phyloP scores from a whole-genome alignment of 1,140 invertebrate species.

The Aphis craccivora region DNA sequence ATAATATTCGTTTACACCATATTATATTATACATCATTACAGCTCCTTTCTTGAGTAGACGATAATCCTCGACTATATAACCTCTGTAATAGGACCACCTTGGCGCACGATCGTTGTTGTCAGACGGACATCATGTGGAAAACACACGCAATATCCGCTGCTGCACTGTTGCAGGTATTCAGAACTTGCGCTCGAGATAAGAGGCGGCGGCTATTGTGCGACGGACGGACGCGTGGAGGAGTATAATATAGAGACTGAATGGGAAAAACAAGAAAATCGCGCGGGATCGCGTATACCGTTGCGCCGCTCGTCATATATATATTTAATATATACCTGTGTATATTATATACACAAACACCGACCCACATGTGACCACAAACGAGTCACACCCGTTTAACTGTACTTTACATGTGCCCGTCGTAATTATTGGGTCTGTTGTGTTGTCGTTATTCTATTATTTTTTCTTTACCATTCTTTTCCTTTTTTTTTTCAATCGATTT shows the following conservation, averaged over 20 bases:
- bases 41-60: background rate
- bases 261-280: conserved; percentile 56
- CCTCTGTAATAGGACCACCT: background rate
- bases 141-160: background rate
- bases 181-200: conserved; percentile 14
- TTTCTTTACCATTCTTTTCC: background rate
- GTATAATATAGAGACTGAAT: conserved; percentile 37
- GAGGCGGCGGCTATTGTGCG: background rate
- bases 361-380: conserved; percentile 56
- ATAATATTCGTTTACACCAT: background rate
- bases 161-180: background rate
- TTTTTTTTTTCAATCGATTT: conserved; percentile 30
- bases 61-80: background rate
- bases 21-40: background rate
- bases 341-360: conserved; percentile 24
- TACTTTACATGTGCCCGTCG: conserved; percentile 43
- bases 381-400: conserved; percentile 57
- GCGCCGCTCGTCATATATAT: conserved; percentile 1
- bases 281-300: conserved; percentile 36
- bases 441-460: background rate
- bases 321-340: background rate
- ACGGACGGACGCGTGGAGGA: background rate
- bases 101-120: conserved; percentile 21
- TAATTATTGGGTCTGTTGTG: conserved; percentile 32
- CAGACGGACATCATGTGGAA: conserved; percentile 19